Conservation (phyloP, 2,113 vertebrate genomes). For the Petrocephalus microphthalmus region DNA sequence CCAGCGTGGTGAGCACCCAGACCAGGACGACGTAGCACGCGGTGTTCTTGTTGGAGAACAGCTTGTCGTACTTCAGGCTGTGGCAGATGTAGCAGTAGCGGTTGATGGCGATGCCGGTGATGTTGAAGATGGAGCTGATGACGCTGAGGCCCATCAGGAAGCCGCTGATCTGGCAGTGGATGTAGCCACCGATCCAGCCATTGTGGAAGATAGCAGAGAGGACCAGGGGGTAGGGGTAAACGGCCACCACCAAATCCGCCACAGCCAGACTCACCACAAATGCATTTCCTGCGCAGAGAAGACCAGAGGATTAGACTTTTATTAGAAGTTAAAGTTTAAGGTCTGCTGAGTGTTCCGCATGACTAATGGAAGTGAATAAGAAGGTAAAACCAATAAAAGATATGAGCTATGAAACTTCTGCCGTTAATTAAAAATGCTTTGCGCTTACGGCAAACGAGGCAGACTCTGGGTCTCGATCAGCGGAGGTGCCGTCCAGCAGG, state of each 20-base stretch:
- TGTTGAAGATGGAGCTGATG: conserved; percentile 76
- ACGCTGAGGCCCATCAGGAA: conserved; percentile 76
- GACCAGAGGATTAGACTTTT: background rate
- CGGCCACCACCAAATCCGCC: conserved; percentile 69
- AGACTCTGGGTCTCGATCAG: background rate
- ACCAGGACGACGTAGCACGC: conserved; percentile 65
- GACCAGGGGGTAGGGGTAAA: conserved; percentile 71
- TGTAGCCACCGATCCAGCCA: conserved; percentile 68
- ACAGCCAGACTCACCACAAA: conserved; percentile 74
- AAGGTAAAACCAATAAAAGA: background rate
- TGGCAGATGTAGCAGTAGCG: conserved; percentile 78
- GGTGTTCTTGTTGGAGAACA: conserved; percentile 70
- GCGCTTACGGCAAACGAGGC: background rate
- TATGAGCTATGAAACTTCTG: background rate
- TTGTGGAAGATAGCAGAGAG: conserved; percentile 68
- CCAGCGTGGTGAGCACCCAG: conserved; percentile 65
- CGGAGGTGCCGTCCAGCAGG: background rate
- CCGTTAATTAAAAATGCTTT: background rate
- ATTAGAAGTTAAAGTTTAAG: background rate
- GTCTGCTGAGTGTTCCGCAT: background rate
- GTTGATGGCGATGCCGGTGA: conserved; percentile 72
- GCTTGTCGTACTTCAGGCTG: conserved; percentile 63
- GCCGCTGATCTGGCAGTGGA: conserved; percentile 73
- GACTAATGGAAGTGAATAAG: background rate
- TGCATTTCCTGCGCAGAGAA: conserved; percentile 60